Percentiles rank a stretch among this genome's conserved stretches.
Conservation (phyloP, 2,797 vertebrate genomes). For the Gambusia yucatana region DNA sequence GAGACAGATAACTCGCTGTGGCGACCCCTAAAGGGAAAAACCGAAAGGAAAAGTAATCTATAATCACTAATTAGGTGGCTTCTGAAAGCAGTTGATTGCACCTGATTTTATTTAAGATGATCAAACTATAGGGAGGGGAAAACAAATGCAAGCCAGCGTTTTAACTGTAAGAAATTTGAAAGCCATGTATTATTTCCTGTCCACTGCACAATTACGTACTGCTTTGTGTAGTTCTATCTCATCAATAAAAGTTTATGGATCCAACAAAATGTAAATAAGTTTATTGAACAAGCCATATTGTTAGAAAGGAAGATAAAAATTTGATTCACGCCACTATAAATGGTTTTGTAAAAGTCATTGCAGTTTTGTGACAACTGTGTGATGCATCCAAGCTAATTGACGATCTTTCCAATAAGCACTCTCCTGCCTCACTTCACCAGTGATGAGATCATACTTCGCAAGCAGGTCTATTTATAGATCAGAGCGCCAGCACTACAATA, state of each 20-base stretch:
- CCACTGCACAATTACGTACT: neutral
- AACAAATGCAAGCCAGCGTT: neutral
- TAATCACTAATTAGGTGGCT: neutral
- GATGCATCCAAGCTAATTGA: slow-evolving; percentile 16
- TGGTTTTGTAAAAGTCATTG: slow-evolving; percentile 3
- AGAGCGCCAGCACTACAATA: slow-evolving; percentile 27
- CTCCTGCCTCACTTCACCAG: slow-evolving; percentile 34
- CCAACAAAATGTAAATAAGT: neutral
- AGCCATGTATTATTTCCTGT: neutral
- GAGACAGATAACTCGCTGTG: too few species aligned
- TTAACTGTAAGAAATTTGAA: neutral
- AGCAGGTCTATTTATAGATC: slow-evolving; percentile 57
- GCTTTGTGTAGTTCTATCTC: neutral
- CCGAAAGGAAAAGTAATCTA: neutral
- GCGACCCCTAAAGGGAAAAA: too few species aligned
- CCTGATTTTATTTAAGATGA: neutral
- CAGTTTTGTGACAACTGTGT: neutral
- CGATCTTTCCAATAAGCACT: slow-evolving; percentile 19
- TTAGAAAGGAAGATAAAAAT: neutral
- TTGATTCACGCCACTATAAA: neutral
- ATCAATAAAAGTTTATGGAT: neutral
- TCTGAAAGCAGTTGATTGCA: neutral
- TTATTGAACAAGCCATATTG: neutral
- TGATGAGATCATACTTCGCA: slow-evolving; percentile 47
- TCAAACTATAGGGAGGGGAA: neutral